Evolutionary conservation across 1,140 invertebrate genomes (phyloP).

Genomic region (Formica exsecta): DNA sequence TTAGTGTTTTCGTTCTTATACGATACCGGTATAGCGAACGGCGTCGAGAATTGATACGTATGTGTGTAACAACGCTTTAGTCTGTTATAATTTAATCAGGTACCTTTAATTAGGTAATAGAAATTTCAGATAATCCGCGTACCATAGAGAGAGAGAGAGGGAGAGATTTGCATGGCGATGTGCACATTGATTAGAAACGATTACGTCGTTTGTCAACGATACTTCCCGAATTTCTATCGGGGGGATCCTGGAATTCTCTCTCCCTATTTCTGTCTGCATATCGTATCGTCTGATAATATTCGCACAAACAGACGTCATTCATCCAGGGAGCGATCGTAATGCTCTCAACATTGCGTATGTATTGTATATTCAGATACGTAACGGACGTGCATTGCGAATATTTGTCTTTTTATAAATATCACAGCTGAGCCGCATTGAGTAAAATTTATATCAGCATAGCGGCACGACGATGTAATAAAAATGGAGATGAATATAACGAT

Average conservation of each 20-base stretch:
- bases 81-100: slow-evolving; percentile 68
- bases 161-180: slow-evolving; percentile 50
- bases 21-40: background rate
- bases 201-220: slow-evolving; percentile 61
- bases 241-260: slow-evolving; percentile 4
- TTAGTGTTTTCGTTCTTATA: slow-evolving; percentile 1
- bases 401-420: slow-evolving; percentile 49
- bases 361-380: slow-evolving; percentile 8
- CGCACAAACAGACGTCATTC: slow-evolving; percentile 45
- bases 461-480: slow-evolving; percentile 37
- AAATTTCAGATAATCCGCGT: slow-evolving; percentile 65
- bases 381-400: slow-evolving; percentile 11
- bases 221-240: slow-evolving; percentile 62
- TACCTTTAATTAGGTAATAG: slow-evolving; percentile 63
- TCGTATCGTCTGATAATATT: slow-evolving; percentile 34
- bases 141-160: slow-evolving; percentile 21
- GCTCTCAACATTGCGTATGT: background rate
- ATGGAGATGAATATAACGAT: slow-evolving; percentile 22
- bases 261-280: slow-evolving; percentile 13
- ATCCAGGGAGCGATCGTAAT: background rate
- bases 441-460: slow-evolving; percentile 46
- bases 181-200: slow-evolving; percentile 72
- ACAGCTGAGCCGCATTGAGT: slow-evolving; percentile 14
- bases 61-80: slow-evolving; percentile 24
- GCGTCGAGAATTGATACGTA: background rate